Base-by-base conservation (phyloP, 2,113 vertebrate species). In the Gasterosteus aculeatus region DNA sequence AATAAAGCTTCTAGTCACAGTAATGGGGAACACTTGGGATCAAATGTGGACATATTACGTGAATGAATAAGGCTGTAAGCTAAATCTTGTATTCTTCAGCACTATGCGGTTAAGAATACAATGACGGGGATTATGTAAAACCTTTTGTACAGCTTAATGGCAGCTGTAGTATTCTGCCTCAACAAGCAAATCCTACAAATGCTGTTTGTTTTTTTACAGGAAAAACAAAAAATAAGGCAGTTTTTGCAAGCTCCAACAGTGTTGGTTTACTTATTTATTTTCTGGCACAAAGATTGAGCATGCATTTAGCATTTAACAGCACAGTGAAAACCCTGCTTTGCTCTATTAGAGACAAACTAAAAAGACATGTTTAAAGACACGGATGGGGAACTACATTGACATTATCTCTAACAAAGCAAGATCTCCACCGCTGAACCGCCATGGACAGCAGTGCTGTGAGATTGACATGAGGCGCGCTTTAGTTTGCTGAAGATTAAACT, bases 331-430 rank as follows among this genome's bases (percentile, higher is more conserved):
- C 57, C 41, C 56, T 16, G 47, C 19, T n/a, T 6, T 15, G 42
- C 38, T 58, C 38, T 7, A 2, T 11, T 14, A 2, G 11, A 71
- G 61, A 58, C 35, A 54, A 64, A 70, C 38, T 15, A 58, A 61
- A 38, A 64, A 65, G 71, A 71, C 65, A n/a, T 57, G 41, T 66
- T 80, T 64, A 88, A 79, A 78, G 87, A 82, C 80, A 73, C 75
- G 75, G 77, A 76, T 81, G 85, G 60, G 74, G 85, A 85, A 90
- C 90, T 86, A 69, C 69, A 68, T 33, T n/a, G 71, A 85, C 72
- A 71, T 59, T 77, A 84, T 84, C 82, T 59, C 59, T 80, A 84
- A 87, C 85, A 83, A 77, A 77, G 78, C 61, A 65, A 72, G 59
- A 74, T 73, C 29, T 41, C 69, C 74, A 51, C 61, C 54, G 77